A percentile compares a stretch with the other conserved stretches of the same genome.
Evolutionary conservation across 2,113 vertebrate genomes (phyloP).

Genomic region (Cepphus grylle): DNA sequence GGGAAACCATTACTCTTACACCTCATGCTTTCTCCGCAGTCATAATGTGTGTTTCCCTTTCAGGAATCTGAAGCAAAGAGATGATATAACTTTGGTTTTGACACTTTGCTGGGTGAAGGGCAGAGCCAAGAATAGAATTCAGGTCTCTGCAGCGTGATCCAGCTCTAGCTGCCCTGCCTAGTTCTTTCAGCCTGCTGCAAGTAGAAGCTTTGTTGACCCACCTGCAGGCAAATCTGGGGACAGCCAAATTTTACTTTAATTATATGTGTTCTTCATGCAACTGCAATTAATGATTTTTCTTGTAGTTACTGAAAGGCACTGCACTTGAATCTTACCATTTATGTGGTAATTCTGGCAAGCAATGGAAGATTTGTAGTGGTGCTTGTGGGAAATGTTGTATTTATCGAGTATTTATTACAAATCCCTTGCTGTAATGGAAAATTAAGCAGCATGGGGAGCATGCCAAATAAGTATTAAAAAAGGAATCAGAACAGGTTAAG

Average conservation of each 20-base stretch:
- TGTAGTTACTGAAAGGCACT: not conserved
- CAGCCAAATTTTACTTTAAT: not conserved
- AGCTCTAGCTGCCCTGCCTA: not conserved
- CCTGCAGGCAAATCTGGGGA: not conserved
- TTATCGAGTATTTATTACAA: not conserved
- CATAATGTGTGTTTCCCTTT: not conserved
- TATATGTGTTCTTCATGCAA: not conserved
- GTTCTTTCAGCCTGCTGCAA: not conserved
- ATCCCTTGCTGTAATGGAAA: not conserved
- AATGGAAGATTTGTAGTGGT: not conserved
- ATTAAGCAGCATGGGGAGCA: not conserved
- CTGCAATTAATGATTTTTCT: not conserved
- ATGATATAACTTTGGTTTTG: not conserved
- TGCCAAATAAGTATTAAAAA: not conserved
- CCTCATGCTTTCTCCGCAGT: not conserved
- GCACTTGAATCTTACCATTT: not conserved
- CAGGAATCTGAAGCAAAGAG: not conserved
- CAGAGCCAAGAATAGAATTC: conserved; percentile 18
- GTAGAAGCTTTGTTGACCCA: not conserved
- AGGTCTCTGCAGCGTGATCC: not conserved
- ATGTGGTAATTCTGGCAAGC: not conserved
- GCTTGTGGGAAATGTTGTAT: not conserved
- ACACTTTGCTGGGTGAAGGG: conserved; percentile 20
- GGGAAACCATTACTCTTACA: not conserved
- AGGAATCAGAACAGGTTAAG: not conserved